These are phyloP conservation scores for Leucozona laternaria DNA, from an alignment of 2,888 invertebrate genomes.

Conservation along the genomic window DNA sequence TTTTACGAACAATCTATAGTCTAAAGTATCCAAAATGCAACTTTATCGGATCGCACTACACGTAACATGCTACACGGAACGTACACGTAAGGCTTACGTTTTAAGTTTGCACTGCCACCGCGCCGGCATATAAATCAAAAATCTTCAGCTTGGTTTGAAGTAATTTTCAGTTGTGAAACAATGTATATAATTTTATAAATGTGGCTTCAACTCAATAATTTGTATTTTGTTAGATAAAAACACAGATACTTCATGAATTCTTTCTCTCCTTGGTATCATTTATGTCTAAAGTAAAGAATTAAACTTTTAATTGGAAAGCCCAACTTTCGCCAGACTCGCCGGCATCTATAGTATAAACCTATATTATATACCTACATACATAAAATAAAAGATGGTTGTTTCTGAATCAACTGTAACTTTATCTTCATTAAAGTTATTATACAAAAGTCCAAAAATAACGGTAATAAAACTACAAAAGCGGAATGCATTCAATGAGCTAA, in stretches of 20 bases:
- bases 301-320: conserved; percentile 64
- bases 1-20: too few relatives aligned
- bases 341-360: background rate
- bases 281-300: conserved; percentile 45
- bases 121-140: too few relatives aligned
- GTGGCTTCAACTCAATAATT: conserved; percentile 4
- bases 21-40: too few relatives aligned
- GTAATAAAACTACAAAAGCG: conserved; percentile 74
- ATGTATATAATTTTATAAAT: conserved; percentile 19
- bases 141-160: background rate
- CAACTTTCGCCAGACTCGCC: conserved; percentile 15
- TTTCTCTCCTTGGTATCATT: conserved; percentile 11
- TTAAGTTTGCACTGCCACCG: too few relatives aligned
- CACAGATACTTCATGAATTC: background rate
- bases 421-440: conserved; percentile 74
- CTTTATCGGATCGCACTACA: too few relatives aligned
- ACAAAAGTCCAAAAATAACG: conserved; percentile 72
- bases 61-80: too few relatives aligned
- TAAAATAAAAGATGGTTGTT: conserved; percentile 22
- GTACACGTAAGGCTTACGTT: too few relatives aligned
- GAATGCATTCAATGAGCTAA: conserved; percentile 75
- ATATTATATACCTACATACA: background rate
- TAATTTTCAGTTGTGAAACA: background rate
- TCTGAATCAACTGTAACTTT: conserved; percentile 57
- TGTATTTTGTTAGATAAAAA: conserved; percentile 13